Conservation (phyloP, 2,797 vertebrate species). For the Cuculus canorus region DNA sequence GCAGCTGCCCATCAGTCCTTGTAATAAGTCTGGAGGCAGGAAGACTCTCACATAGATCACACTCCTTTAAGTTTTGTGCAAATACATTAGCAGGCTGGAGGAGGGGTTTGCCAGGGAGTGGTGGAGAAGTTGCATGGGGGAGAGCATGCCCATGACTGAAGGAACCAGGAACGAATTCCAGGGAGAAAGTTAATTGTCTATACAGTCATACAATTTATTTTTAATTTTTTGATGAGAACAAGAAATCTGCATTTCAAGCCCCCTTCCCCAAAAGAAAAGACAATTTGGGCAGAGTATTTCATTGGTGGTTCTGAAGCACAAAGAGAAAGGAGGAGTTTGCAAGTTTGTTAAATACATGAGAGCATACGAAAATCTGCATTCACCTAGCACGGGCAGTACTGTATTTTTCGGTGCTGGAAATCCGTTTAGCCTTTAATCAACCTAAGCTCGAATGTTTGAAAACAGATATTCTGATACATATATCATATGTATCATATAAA, state of each 20-base stretch:
- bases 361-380: not conserved
- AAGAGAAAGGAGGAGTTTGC: not conserved
- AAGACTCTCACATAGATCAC: not conserved
- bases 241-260: not conserved
- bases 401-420: not conserved
- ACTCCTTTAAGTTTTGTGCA: not conserved
- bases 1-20: not conserved
- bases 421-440: too few relatives aligned
- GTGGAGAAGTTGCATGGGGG: rapidly evolving
- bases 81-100: not conserved
- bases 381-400: not conserved
- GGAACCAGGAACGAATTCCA: not conserved
- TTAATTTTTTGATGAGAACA: not conserved
- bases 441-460: not conserved
- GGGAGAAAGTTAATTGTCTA: not conserved
- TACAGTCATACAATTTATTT: rapidly evolving
- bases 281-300: not conserved
- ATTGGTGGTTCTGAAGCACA: not conserved
- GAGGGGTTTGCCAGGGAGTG: not conserved
- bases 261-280: not conserved
- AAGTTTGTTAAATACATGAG: too few relatives aligned
- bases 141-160: not conserved
- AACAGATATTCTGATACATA: rapidly evolving
- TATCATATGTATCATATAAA: too few relatives aligned
- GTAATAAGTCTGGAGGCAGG: not conserved